These are phyloP conservation scores for Pagetopsis macropterus DNA, from an alignment of 2,797 vertebrate genomes.

Conservation along the genomic window DNA sequence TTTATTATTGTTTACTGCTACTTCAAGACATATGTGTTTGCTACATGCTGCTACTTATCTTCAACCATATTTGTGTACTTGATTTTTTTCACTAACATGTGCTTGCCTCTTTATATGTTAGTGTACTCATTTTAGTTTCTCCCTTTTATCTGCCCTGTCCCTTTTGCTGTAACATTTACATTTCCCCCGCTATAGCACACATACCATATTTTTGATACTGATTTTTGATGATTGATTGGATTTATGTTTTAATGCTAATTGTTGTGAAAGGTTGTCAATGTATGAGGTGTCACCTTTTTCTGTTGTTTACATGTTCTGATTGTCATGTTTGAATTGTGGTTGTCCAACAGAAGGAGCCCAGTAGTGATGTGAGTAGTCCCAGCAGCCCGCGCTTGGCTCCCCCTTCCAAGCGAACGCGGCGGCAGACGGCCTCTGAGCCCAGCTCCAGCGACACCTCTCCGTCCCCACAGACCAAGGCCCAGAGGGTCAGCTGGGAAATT, in stretches of 20 bases:
- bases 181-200: too few species aligned
- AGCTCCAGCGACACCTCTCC: constrained; percentile 95
- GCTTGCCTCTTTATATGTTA: too few species aligned
- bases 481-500: constrained; percentile 94
- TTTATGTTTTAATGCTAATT: constrained; percentile 4
- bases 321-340: constrained; percentile 9
- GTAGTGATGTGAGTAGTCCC: constrained; percentile 91
- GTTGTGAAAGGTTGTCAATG: constrained; percentile 1
- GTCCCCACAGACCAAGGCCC: constrained; percentile 90
- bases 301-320: neutral
- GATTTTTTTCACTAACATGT: too few species aligned
- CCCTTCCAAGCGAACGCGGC: constrained; percentile 92
- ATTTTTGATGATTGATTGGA: neutral
- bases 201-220: too few species aligned
- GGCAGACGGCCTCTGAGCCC: constrained; percentile 91
- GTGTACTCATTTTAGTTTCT: too few species aligned
- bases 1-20: too few species aligned
- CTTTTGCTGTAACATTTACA: too few species aligned
- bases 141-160: too few species aligned
- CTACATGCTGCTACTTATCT: too few species aligned
- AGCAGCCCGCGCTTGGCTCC: constrained; percentile 93
- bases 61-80: too few species aligned
- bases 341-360: constrained; percentile 89
- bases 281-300: neutral
- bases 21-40: too few species aligned